Percentiles rank a stretch among this genome's conserved stretches.
Evolutionary conservation across 2,888 invertebrate genomes (phyloP).

Genomic region (Apodemia mormo): DNA sequence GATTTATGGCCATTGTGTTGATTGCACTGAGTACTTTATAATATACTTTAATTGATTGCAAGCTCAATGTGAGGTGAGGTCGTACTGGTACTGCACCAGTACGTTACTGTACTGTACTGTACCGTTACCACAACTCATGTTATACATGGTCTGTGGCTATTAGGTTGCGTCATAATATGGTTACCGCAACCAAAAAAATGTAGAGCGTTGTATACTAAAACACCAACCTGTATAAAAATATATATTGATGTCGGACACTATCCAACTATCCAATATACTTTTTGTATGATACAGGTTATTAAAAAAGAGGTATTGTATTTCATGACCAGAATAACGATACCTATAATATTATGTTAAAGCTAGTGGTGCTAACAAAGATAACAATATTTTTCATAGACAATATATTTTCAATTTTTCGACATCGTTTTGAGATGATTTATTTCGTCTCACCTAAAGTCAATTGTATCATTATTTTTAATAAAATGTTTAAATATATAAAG

Average conservation of each 20-base stretch:
- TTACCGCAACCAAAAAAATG: not conserved
- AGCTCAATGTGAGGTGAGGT: too few relatives aligned
- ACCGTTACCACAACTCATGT: too few relatives aligned
- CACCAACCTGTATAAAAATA: not conserved
- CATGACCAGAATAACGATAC: conserved; percentile 3
- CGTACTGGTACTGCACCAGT: too few relatives aligned
- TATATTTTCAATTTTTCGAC: conserved; percentile 70
- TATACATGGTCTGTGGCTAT: too few relatives aligned
- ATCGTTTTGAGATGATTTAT: conserved; percentile 63
- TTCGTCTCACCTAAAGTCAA: conserved; percentile 65
- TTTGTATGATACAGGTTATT: not conserved
- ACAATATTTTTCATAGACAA: conserved; percentile 74
- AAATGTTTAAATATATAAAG: conserved; percentile 32
- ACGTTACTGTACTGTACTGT: too few relatives aligned
- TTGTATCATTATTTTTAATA: conserved; percentile 53
- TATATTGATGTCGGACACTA: not conserved
- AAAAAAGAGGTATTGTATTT: not conserved
- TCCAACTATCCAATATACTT: not conserved
- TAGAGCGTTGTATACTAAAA: not conserved
- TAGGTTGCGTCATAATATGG: not conserved
- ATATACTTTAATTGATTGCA: too few relatives aligned
- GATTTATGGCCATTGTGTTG: too few relatives aligned
- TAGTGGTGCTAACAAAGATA: conserved; percentile 74
- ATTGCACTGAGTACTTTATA: too few relatives aligned
- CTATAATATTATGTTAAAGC: conserved; percentile 37